Base-by-base conservation (phyloP, 1,140 invertebrate species). In the Xylocopa sonorina region DNA sequence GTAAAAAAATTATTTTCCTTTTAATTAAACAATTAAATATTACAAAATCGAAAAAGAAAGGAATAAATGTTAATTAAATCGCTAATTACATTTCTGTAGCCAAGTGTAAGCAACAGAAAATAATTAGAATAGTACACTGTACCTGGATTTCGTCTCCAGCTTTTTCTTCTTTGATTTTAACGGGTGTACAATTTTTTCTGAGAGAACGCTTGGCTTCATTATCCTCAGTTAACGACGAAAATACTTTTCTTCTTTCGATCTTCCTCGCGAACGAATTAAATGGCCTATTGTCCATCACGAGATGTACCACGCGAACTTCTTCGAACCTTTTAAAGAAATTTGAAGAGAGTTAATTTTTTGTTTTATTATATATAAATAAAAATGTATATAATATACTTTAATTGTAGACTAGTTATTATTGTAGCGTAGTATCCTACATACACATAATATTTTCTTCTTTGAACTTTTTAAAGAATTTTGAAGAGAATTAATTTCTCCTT, bases 71-170 rank as follows among this genome's bases (percentile, higher is more conserved):
- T n/a, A n/a, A n/a, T n/a, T n/a, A n/a, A n/a, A n/a, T n/a, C n/a
- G n/a, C n/a, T n/a, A n/a, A n/a, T n/a, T n/a, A n/a, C n/a, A n/a
- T n/a, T n/a, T n/a, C n/a, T n/a, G n/a, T n/a, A n/a, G n/a, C n/a
- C n/a, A n/a, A n/a, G n/a, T n/a, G n/a, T n/a, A n/a, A n/a, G n/a
- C n/a, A n/a, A n/a, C n/a, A n/a, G n/a, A n/a, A n/a, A n/a, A n/a
- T n/a, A n/a, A n/a, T n/a, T n/a, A n/a, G n/a, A n/a, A n/a, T n/a
- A n/a, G n/a, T 27, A 58, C 83, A 68, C 72, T 82, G 78, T 87
- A 94, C 93, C 92, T 93, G 93, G 74, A 94, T 93, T 86, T 94
- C 93, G 86, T 94, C 93, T 72, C 91, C 92, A 29, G 91, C 89
- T 72, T 92, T 74, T 85, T 94, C 93, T 78, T 93, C 93, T 80